Conservation (phyloP, 1,140 invertebrate genomes). For the Idris sp. region DNA sequence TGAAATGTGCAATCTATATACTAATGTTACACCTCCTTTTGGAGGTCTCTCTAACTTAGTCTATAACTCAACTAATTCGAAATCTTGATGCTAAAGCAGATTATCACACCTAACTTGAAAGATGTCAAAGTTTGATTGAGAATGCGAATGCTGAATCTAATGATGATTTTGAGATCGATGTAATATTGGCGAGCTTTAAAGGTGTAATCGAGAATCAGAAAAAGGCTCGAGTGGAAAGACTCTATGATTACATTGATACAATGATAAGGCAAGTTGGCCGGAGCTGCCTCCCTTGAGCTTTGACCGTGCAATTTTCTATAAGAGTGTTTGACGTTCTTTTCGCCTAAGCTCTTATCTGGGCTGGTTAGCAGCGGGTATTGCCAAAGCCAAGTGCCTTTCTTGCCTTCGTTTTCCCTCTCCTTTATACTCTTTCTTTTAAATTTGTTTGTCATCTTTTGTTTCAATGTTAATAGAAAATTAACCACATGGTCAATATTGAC, state of each 20-base stretch:
- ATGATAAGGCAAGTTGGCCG: constrained; percentile 61
- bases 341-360: constrained; percentile 61
- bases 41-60: too few relatives aligned
- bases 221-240: constrained; percentile 56
- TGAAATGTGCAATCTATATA: too few relatives aligned
- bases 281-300: constrained; percentile 49
- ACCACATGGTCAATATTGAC: constrained; percentile 12
- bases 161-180: constrained; percentile 28
- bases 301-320: constrained; percentile 61
- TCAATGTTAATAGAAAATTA: constrained; percentile 17
- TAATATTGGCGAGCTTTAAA: constrained; percentile 45
- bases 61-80: not conserved
- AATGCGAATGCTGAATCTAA: constrained; percentile 17
- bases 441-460: not conserved
- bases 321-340: constrained; percentile 67
- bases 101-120: constrained; percentile 15
- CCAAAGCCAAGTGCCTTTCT: constrained; percentile 34
- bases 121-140: constrained; percentile 27
- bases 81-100: not conserved
- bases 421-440: not conserved
- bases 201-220: constrained; percentile 61
- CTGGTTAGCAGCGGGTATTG: constrained; percentile 42
- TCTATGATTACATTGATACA: constrained; percentile 67
- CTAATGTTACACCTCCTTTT: too few relatives aligned
- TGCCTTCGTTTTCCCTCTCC: not conserved